Conservation (phyloP, 2,113 vertebrate species). For the Sapajus apella region DNA sequence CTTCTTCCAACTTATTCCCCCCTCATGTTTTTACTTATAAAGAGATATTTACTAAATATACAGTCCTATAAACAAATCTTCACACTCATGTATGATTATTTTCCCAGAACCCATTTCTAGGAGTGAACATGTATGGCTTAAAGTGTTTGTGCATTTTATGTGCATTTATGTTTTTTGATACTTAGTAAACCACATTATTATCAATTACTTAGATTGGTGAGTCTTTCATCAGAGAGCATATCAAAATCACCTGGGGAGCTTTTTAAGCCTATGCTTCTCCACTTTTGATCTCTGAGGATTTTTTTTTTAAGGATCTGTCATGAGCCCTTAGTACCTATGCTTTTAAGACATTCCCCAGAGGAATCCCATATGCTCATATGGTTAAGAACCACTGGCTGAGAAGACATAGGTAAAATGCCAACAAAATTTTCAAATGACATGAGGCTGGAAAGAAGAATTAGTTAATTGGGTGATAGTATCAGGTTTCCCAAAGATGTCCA, state of each 20-base stretch:
- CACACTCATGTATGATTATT: background rate
- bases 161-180: background rate
- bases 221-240: background rate
- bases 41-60: background rate
- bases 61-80: background rate
- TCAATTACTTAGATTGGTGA: background rate
- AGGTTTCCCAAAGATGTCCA: background rate
- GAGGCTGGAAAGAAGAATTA: background rate
- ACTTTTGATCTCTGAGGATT: background rate
- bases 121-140: background rate
- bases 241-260: background rate
- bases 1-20: background rate
- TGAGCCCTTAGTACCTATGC: background rate
- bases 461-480: background rate
- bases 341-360: background rate
- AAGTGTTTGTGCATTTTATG: background rate
- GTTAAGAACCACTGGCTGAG: background rate
- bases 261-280: background rate
- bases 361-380: background rate
- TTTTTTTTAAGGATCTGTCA: background rate
- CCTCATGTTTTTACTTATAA: background rate
- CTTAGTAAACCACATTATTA: background rate
- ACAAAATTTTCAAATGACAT: background rate
- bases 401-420: slow-evolving; percentile 32
- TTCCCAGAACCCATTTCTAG: background rate